A percentile compares a stretch with the other conserved stretches of the same genome.
These are phyloP conservation scores for Rhagoletis pomonella DNA, from an alignment of 1,140 invertebrate genomes.

Conservation along the genomic window DNA sequence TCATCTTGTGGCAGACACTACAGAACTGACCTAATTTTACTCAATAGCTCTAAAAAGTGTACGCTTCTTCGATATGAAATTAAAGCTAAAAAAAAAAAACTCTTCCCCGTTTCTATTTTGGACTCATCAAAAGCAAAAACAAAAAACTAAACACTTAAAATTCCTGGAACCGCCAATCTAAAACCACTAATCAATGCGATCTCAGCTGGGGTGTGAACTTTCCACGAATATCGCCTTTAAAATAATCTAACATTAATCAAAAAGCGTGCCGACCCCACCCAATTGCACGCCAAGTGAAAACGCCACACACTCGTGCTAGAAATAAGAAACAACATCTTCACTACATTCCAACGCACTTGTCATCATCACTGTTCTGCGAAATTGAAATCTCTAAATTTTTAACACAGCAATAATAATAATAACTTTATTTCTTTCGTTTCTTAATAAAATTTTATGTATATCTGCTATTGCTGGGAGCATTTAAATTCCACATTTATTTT, in stretches of 20 bases:
- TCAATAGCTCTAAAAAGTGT: too few species aligned
- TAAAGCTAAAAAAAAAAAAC: too few species aligned
- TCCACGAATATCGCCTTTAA: not conserved
- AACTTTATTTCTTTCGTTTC: not conserved
- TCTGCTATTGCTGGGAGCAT: too few species aligned
- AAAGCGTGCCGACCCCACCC: not conserved
- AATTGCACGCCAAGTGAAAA: not conserved
- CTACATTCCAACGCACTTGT: conserved; percentile 31
- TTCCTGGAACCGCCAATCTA: too few species aligned
- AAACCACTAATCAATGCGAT: too few species aligned
- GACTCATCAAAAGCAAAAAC: too few species aligned
- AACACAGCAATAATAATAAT: not conserved
- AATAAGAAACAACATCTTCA: not conserved
- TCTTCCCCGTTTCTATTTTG: too few species aligned
- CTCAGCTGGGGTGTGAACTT: not conserved
- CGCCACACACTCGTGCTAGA: not conserved
- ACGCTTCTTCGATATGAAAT: too few species aligned
- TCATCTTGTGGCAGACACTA: too few species aligned
- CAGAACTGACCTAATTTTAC: too few species aligned
- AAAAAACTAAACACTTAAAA: too few species aligned
- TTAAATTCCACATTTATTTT: too few species aligned
- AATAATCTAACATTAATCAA: not conserved
- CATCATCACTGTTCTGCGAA: conserved; percentile 11
- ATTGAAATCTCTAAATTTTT: not conserved
- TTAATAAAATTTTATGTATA: not conserved